Base-by-base conservation (phyloP, 2,113 vertebrate species). In the Melanotaenia duboulayi region DNA sequence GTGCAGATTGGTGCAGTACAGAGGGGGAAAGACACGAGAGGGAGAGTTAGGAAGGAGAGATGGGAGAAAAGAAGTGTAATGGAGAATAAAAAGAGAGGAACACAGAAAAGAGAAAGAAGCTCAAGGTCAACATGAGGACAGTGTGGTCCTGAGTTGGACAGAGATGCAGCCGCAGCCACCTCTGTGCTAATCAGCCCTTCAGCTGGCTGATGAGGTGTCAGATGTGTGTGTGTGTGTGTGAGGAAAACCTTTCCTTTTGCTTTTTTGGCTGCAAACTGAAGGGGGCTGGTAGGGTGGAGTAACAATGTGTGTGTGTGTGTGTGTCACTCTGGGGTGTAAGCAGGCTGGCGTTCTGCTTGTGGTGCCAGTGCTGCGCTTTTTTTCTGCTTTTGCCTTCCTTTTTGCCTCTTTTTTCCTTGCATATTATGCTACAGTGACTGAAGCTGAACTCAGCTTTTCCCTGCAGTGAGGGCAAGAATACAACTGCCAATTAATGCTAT, bases 91-190 rank as follows among this genome's bases (percentile, higher is more conserved):
- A 56, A 35, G 65, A 74, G 54, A 40, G 22, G 24, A 66, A 50
- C 65, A 50, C 28, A 44, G 49, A n/a, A 54, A 59, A 17, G 22
- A 44, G 51, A 35, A 28, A 81, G 69, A 71, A 66, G 75, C 86
- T 90, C 80, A 90, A 91, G 91, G 92, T 93, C 90, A 90, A 71
- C 66, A n/a, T 80, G 86, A 92, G 92, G 92, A 92, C 91, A 89
- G 78, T 20, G 58, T 78, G 73, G 87, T 89, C 87, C 82, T 85
- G 81, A 78, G 77, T 72, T 74, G 85, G 81, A 83, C 81, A 48
- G 69, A 83, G 77, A 85, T 70, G 74, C 80, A 86, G 89, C 85
- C 80, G 84, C 90, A 89, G 88, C 92, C 87, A 89, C 90, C 91
- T 89, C 87, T 84, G 86, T 80, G 87, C 86, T 91, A 83, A 93